Base-by-base conservation (phyloP, 2,888 invertebrate genomes). In the Frankliniella intonsa region DNA sequence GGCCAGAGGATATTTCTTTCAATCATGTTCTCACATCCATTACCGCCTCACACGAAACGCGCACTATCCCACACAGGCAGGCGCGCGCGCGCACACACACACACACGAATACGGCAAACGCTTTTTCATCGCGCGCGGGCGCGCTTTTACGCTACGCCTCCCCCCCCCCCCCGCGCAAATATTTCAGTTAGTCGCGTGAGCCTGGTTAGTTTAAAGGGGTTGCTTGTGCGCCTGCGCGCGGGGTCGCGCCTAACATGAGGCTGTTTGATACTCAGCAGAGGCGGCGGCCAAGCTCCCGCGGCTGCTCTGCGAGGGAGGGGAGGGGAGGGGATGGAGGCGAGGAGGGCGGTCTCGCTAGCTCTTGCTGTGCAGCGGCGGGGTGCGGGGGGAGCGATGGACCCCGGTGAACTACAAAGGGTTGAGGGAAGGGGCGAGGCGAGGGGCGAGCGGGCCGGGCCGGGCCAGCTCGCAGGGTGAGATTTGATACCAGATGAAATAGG, bases 401-500 rank as follows among this genome's bases (percentile, higher is more conserved):
- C n/a, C n/a, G n/a, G 65, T n/a, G 69, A 69, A 22, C 38, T 38
- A 38, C 38, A 22, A 69, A 69, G 25, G 69, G 11, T 17, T 14
- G 2, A 14, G 62, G 62, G 14, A 3, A 14, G 62, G 62, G 1
- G 62, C 12, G 7, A 62, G n/a, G n/a, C 55, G 19, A 55, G 55
- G 10, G 22, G 22, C n/a, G 22, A 19, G n/a, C 3, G 10, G n/a
- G 10, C 22, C 7, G 22, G 12, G 69, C 25, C 69, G 25, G 69
- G 22, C 25, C 12, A 22, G 22, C n/a, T 9, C 9, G n/a, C 22
- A n/a, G 69, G 69, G 69, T 76, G 69, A 76, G 69, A 76, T 76
- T 76, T 76, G 69, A 76, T 76, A 76, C 69, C 69, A 76, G 69
- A 76, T 25, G 69, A 76, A 76, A 76, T 22, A 76, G 69, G 69